Evolutionary conservation across 2,797 vertebrate species (phyloP).

Genomic region (Pantherophis alleghaniensis): DNA sequence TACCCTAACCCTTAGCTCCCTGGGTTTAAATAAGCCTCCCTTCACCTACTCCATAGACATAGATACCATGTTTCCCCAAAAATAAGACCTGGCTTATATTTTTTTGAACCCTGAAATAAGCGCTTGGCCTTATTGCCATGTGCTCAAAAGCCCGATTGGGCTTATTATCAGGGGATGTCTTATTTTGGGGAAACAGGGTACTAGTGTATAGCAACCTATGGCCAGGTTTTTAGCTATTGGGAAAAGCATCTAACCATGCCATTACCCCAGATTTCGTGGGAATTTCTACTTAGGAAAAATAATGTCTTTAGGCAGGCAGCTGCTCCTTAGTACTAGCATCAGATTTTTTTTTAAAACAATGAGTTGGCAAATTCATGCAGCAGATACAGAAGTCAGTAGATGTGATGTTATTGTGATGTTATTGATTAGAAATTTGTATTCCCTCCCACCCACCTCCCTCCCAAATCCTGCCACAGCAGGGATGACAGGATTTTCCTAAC

Average conservation of each 20-base stretch:
- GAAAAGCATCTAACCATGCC: not conserved
- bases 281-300: not conserved
- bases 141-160: too few species aligned
- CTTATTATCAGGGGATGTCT: too few species aligned
- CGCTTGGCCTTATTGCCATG: too few species aligned
- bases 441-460: accelerated
- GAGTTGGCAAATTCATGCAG: not conserved
- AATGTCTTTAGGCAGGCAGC: not conserved
- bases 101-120: too few species aligned
- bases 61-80: too few species aligned
- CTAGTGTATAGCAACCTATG: not conserved
- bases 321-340: not conserved
- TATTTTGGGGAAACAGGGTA: too few species aligned
- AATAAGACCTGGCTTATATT: too few species aligned
- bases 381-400: not conserved
- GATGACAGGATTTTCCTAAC: not conserved
- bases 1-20: not conserved
- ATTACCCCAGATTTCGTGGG: not conserved
- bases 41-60: not conserved
- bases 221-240: not conserved
- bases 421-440: not conserved
- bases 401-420: not conserved
- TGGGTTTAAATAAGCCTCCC: not conserved
- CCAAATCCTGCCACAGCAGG: not conserved
- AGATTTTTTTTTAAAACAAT: not conserved